Evolutionary conservation across 2,113 vertebrate genomes (phyloP).

Genomic region (Gambusia affinis): DNA sequence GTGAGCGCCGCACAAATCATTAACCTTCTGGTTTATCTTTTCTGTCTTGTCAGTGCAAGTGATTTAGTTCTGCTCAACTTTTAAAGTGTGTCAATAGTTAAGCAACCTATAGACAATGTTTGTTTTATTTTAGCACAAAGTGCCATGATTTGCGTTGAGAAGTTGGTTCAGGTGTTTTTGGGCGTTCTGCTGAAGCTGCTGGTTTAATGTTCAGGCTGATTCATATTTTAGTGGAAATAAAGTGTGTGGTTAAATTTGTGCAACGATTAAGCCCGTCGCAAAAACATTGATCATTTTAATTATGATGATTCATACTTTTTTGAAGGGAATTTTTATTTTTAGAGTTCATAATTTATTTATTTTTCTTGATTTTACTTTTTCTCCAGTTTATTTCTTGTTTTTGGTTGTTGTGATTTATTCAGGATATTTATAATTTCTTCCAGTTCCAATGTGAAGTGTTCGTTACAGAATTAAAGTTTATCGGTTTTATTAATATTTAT

Average conservation of each 20-base stretch:
- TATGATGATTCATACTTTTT: too few species aligned
- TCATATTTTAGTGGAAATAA: background rate
- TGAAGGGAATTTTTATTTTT: too few species aligned
- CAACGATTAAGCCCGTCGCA: background rate
- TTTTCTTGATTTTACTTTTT: too few species aligned
- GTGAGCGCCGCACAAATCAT: constrained; percentile 79
- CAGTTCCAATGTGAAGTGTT: too few species aligned
- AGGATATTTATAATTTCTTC: too few species aligned
- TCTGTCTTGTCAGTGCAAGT: background rate
- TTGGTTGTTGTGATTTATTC: too few species aligned
- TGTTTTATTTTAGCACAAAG: background rate
- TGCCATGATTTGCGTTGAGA: background rate
- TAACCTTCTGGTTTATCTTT: background rate
- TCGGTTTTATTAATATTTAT: too few species aligned
- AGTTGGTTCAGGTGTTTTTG: background rate
- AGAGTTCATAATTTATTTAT: too few species aligned
- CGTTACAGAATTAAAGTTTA: too few species aligned
- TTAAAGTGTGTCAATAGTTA: background rate
- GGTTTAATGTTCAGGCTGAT: background rate
- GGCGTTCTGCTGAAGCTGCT: too few species aligned
- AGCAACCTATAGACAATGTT: background rate
- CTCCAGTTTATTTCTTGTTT: too few species aligned
- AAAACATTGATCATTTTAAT: too few species aligned
- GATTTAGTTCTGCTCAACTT: constrained; percentile 4
- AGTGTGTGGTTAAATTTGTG: constrained; percentile 4